Base-by-base conservation (phyloP, 2,113 vertebrate species). In the Salvelinus fontinalis region DNA sequence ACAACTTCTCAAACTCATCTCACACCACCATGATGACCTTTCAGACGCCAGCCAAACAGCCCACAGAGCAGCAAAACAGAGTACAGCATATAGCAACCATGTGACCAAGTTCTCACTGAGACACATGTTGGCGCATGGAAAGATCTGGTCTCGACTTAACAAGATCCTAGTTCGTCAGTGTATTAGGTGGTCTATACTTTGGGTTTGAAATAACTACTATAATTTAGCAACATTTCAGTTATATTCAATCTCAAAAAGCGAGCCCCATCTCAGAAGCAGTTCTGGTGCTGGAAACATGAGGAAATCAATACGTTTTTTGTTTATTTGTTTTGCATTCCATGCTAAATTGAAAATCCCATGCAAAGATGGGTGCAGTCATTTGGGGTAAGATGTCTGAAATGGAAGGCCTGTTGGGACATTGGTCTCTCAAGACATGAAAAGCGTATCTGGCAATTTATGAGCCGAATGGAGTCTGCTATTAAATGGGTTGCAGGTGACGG, bases 331-430 rank as follows among this genome's bases (percentile, higher is more conserved):
- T 83, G 84, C 77, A 76, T 88, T 64, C 60, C 92, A 92, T 93
- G 91, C 92, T 89, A 85, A 84, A 75, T 70, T 78, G 79, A 74
- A 84, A 85, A 27, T 81, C 26, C 71, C 57, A 83, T 87, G 85
- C 73, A 83, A 48, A 79, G 74, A 82, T 78, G 67, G 81, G 81
- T 75, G 48, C 16, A 48, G 5, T 22, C 24, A 57, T 64, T 75
- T 78, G 66, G 51, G 18, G 51, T 39, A 48, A 39, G 29, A 79
- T 83, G 83, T 82, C 78, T 76, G 78, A 78, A 72, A 74, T 85
- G 87, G 51, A 59, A 51, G 70, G 22, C 71, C 72, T 82, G 76
- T 51, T 26, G n/a, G 71, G 75, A 80, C 27, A 66, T 65, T 44
- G 9, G 9, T 9, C 39, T 12, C 14, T 26, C 48, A 18, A 11